phyloP scores from a whole-genome alignment of 35 echinoderm and acorn worm species.

The Heliocidaris tuberculata region DNA sequence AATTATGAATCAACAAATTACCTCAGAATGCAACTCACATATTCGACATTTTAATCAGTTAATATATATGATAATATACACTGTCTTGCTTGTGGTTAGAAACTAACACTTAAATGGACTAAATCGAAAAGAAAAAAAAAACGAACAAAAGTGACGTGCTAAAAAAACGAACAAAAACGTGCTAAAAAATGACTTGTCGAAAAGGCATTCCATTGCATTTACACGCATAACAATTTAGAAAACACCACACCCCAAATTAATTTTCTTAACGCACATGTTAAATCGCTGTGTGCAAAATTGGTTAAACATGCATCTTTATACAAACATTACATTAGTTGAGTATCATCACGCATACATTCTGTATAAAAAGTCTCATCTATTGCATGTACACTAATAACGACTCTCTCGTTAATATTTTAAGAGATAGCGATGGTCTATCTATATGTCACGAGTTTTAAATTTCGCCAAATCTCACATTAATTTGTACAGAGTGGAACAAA shows the following conservation, averaged over 20 bases:
- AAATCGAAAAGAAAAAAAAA: background rate
- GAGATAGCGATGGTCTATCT: background rate
- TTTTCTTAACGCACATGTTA: background rate
- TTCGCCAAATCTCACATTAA: background rate
- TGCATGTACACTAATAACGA: conserved; percentile 3
- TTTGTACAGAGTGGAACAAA: background rate
- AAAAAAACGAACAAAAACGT: background rate
- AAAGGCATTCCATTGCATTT: background rate
- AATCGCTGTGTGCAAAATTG: background rate
- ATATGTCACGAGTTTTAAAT: background rate
- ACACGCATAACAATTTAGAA: background rate
- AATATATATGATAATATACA: background rate
- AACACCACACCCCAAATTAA: background rate
- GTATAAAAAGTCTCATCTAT: background rate
- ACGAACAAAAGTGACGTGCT: background rate
- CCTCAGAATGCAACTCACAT: background rate
- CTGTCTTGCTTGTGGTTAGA: background rate
- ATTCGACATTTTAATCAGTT: background rate
- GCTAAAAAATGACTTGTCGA: background rate
- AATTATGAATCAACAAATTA: background rate
- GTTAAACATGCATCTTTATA: background rate
- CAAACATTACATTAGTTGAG: background rate
- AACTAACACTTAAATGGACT: background rate
- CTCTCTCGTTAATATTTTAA: background rate
- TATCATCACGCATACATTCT: background rate